Evolutionary conservation across 1,140 invertebrate species (phyloP).

Genomic region (Steinernema khuongi): DNA sequence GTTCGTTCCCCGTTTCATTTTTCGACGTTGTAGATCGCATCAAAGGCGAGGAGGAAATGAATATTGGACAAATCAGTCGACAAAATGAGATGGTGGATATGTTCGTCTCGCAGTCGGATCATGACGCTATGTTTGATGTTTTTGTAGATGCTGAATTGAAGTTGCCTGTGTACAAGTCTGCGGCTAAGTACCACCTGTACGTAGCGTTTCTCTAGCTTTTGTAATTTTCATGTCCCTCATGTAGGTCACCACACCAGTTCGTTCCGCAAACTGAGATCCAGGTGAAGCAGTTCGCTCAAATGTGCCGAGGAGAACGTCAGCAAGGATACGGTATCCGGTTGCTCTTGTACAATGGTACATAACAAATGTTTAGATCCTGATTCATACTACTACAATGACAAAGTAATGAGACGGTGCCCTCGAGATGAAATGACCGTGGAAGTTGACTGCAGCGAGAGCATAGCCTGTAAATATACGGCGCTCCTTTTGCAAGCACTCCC

Average conservation of each 20-base stretch:
- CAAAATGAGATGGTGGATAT: conserved; percentile 20
- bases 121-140: conserved; percentile 23
- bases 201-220: neutral
- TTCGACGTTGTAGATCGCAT: conserved; percentile 14
- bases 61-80: conserved; percentile 3
- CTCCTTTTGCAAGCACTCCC: conserved; percentile 22
- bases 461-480: conserved; percentile 22
- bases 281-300: conserved; percentile 18
- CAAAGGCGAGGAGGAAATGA: conserved; percentile 19
- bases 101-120: conserved; percentile 20
- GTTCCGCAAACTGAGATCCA: conserved; percentile 18
- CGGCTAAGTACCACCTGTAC: conserved; percentile 18
- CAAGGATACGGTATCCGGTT: neutral
- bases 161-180: conserved; percentile 24
- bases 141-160: conserved; percentile 28
- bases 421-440: conserved; percentile 17
- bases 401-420: conserved; percentile 18
- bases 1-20: neutral
- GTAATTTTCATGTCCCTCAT: neutral
- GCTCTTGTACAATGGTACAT: neutral
- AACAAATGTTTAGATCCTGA: conserved; percentile 3
- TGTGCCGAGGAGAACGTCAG: neutral
- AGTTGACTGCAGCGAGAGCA: conserved; percentile 19
- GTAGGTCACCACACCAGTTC: neutral
- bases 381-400: neutral